Evolutionary conservation across 2,888 invertebrate species (phyloP), one percentile per base, ranked within the genome.

Genomic region (Stenichneumon culpator): DNA sequence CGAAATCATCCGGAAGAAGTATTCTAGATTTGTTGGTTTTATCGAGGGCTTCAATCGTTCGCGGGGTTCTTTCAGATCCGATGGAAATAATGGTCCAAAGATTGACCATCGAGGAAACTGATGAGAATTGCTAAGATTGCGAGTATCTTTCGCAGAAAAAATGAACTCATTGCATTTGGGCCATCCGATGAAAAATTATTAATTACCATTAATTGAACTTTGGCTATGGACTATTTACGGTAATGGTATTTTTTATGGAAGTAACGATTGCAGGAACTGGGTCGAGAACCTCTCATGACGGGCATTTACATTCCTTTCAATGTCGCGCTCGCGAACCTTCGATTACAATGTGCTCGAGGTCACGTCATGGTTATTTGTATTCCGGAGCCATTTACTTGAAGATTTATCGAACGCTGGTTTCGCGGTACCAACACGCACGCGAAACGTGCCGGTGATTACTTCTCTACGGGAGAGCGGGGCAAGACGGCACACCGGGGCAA

Each of bases 261-360:
- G 52, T 36, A 19, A 63, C 75, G 50, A 28, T 65, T 65, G 65
- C 82, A 77, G 85, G 88, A 92, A 92, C 89, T 92, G 90, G 92
- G 90, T 89, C 90, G 90, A 83, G 82, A 86, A 90, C 86, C 79
- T 79, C 84, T 84, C 90, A 90, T 92, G 90, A 90, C 89, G 77
- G 50, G 90, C 90, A 92, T 92, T 91, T 90, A 89, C 92, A 93
- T 93, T 93, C 92, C 90, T 93, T 92, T 92, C 93, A 93, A 93
- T 93, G 93, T 92, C 93, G 91, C 88, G 83, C 84, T 84, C 83
- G 88, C 89, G 88, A 79, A 73, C 63, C 69, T 74, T 36, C 69
- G 63, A 74, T 82, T 73, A 82, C 85, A 75, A 82, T 72, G 79
- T 85, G 74, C 82, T 72, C 85, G 85, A 86, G 85, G 85, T 86